Conservation (phyloP, 2,888 invertebrate genomes). For the Pilophorus perplexus region DNA sequence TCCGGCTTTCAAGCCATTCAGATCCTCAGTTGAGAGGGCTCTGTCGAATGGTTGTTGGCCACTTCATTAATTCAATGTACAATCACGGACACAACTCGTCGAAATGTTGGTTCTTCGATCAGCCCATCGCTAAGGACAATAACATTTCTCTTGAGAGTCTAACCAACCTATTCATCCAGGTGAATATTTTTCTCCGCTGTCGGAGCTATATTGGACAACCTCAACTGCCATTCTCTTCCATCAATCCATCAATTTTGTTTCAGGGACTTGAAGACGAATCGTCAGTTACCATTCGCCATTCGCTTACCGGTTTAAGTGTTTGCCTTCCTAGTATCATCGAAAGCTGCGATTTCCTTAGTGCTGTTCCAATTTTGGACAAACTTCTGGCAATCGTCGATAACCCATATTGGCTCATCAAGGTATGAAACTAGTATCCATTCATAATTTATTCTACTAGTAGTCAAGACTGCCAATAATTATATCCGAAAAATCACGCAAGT, state of each 20-base stretch:
- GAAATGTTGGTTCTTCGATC: background rate
- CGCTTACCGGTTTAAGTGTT: conserved; percentile 62
- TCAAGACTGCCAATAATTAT: no score
- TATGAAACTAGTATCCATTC: conserved; percentile 51
- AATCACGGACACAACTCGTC: conserved; percentile 38
- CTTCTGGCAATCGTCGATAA: conserved; percentile 66
- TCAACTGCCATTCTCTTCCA: no score
- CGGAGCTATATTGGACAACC: no score
- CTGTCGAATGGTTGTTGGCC: conserved; percentile 65
- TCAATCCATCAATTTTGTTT: conserved; percentile 48
- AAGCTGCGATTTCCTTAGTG: conserved; percentile 60
- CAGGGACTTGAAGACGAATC: conserved; percentile 73
- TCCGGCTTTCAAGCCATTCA: conserved; percentile 66
- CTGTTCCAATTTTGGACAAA: conserved; percentile 61
- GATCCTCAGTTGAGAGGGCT: conserved; percentile 82
- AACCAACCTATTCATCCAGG: conserved; percentile 59
- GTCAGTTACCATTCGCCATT: conserved; percentile 71
- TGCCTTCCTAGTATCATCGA: conserved; percentile 62
- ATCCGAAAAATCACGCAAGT: no score
- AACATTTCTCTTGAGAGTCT: conserved; percentile 54
- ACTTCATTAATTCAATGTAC: conserved; percentile 63
- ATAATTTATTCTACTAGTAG: no score
- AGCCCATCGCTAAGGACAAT: conserved; percentile 49
- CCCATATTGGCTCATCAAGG: conserved; percentile 82
- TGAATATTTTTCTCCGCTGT: no score